phyloP scores from a whole-genome alignment of 1,140 invertebrate species.

The Drosophila mayri region DNA sequence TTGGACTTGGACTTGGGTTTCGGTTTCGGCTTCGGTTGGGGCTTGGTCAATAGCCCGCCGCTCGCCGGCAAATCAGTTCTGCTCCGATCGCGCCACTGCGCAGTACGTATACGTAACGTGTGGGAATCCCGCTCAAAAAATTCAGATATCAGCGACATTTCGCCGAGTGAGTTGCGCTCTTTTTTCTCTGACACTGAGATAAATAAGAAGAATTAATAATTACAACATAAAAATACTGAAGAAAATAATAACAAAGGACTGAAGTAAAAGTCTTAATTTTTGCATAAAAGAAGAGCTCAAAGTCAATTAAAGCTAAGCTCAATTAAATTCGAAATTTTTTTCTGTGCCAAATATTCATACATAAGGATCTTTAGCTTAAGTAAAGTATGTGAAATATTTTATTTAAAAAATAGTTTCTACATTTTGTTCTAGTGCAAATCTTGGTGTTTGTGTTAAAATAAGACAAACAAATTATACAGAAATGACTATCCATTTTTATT shows the following conservation, averaged over 20 bases:
- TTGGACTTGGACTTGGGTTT: constrained; percentile 47
- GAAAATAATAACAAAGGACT: too few relatives aligned
- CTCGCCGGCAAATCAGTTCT: constrained; percentile 73
- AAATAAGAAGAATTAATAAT: too few relatives aligned
- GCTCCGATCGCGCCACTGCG: constrained; percentile 74
- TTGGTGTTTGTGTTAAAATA: neutral
- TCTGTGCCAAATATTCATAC: neutral
- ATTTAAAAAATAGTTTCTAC: neutral
- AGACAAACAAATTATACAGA: neutral
- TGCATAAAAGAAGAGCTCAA: neutral
- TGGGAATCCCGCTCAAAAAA: neutral
- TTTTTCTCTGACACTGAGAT: neutral
- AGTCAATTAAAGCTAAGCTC: neutral
- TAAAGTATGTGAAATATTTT: neutral
- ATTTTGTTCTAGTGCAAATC: neutral
- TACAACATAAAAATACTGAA: neutral
- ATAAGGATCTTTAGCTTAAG: too few relatives aligned
- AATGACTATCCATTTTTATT: constrained; percentile 8
- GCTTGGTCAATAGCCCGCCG: constrained; percentile 33
- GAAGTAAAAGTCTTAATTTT: neutral
- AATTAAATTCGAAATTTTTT: neutral
- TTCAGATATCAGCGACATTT: constrained; percentile 34
- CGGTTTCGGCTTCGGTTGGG: constrained; percentile 11
- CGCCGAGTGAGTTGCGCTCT: constrained; percentile 39
- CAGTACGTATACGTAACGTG: constrained; percentile 53